Conservation (phyloP, 2,888 invertebrate genomes). For the Rhagium mordax region DNA sequence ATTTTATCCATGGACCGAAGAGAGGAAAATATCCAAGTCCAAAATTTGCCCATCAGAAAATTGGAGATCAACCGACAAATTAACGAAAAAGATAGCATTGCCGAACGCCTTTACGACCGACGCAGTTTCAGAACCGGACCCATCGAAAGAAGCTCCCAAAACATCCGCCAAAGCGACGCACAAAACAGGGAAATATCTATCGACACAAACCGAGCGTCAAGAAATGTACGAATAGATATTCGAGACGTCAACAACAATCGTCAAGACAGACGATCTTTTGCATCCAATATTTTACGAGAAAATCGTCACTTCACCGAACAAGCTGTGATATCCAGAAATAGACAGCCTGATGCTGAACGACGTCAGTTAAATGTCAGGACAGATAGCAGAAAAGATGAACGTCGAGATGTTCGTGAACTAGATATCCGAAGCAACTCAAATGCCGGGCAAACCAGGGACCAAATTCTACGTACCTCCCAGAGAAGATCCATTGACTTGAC, state of each 20-base stretch:
- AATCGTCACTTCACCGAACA: not conserved
- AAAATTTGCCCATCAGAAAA: constrained; percentile 32
- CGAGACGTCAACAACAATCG: constrained; percentile 20
- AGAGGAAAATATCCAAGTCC: not conserved
- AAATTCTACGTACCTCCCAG: not conserved
- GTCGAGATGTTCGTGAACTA: not conserved
- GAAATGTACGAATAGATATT: not conserved
- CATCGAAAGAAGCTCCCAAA: constrained; percentile 14
- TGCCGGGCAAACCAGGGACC: not conserved
- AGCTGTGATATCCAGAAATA: constrained; percentile 10
- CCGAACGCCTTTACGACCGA: constrained; percentile 45
- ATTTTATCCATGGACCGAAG: constrained; percentile 27
- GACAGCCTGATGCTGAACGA: not conserved
- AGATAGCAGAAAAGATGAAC: not conserved
- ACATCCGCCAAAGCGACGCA: not conserved
- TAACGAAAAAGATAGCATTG: constrained; percentile 38
- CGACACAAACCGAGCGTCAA: not conserved
- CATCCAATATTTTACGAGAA: not conserved
- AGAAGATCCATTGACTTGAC: not conserved
- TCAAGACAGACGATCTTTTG: not conserved
- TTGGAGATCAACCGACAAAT: constrained; percentile 17
- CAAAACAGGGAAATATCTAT: not conserved
- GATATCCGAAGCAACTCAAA: not conserved
- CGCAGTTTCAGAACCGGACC: constrained; percentile 47
- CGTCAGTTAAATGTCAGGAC: not conserved